These are phyloP conservation scores for Sinocyclocheilus anophthalmus DNA, from an alignment of 2,113 vertebrate species.

Conservation along the genomic window DNA sequence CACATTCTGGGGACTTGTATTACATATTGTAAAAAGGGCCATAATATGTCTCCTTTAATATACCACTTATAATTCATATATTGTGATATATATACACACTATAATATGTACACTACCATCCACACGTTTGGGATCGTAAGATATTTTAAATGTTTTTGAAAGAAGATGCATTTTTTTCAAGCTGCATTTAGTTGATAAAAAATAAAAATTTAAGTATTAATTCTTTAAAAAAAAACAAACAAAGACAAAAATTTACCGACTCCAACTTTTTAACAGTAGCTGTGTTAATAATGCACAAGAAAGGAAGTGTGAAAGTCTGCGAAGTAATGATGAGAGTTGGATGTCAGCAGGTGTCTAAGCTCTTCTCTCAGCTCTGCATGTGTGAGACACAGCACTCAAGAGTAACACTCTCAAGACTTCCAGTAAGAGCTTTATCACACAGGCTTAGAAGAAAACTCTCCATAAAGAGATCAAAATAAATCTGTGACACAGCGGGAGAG, in stretches of 20 bases:
- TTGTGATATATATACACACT: background rate
- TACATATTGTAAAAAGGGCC: no score
- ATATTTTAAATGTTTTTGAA: no score
- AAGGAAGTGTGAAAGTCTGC: background rate
- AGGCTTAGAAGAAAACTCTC: background rate
- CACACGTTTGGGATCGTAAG: background rate
- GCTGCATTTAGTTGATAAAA: background rate
- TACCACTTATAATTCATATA: background rate
- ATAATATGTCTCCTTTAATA: no score
- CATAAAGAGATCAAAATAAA: background rate
- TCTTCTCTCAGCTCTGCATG: background rate
- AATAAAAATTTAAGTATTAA: background rate
- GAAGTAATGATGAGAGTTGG: background rate
- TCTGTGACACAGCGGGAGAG: background rate
- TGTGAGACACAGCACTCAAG: background rate
- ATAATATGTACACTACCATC: background rate
- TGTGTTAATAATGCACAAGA: background rate
- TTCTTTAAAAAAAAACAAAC: background rate
- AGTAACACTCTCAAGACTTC: slow-evolving; percentile 24
- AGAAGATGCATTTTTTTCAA: background rate
- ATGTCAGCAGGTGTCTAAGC: slow-evolving; percentile 10
- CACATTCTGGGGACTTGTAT: no score
- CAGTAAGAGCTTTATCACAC: slow-evolving; percentile 20
- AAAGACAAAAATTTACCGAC: no score
- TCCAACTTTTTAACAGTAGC: background rate